Evolutionary conservation across 2,113 vertebrate genomes (phyloP).

Genomic region (Rostratula benghalensis): DNA sequence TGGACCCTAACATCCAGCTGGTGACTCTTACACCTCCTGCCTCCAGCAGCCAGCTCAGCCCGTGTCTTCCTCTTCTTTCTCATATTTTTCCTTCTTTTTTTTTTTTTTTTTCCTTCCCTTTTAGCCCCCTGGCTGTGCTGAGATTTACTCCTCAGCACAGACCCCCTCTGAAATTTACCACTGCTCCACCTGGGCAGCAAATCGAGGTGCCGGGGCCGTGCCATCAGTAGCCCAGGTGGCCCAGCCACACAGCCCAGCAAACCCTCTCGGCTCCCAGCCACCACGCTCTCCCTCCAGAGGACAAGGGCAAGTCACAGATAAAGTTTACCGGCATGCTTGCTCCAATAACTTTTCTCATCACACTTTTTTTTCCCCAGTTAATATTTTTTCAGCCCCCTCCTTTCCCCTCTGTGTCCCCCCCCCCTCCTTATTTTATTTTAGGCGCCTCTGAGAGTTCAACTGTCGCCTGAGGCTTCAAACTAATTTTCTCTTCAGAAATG

Average conservation of each 20-base stretch:
- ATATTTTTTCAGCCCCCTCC: slow-evolving; percentile 53
- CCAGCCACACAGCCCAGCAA: neutral
- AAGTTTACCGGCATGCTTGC: slow-evolving; percentile 12
- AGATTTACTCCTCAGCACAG: neutral
- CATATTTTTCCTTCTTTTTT: fast-evolving
- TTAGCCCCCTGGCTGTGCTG: neutral
- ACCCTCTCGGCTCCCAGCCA: neutral
- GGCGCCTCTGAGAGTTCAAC: slow-evolving; percentile 79
- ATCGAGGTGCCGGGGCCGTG: fast-evolving
- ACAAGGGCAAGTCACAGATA: neutral
- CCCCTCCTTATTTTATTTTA: slow-evolving; percentile 75
- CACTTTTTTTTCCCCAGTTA: slow-evolving; percentile 38
- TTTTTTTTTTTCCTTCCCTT: neutral
- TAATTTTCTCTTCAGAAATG: slow-evolving; percentile 82
- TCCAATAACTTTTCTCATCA: slow-evolving; percentile 64
- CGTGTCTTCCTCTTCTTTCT: neutral
- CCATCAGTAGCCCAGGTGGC: neutral
- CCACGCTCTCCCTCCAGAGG: fast-evolving
- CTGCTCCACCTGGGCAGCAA: neutral
- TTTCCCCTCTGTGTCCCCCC: neutral
- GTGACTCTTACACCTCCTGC: neutral
- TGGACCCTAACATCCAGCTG: neutral
- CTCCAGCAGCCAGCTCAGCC: neutral
- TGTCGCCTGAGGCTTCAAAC: slow-evolving; percentile 81
- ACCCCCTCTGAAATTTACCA: neutral